Percentiles rank a stretch among this genome's conserved stretches.
These are phyloP conservation scores for Drosophila trapezifrons DNA, from an alignment of 1,140 invertebrate species.

Conservation along the genomic window DNA sequence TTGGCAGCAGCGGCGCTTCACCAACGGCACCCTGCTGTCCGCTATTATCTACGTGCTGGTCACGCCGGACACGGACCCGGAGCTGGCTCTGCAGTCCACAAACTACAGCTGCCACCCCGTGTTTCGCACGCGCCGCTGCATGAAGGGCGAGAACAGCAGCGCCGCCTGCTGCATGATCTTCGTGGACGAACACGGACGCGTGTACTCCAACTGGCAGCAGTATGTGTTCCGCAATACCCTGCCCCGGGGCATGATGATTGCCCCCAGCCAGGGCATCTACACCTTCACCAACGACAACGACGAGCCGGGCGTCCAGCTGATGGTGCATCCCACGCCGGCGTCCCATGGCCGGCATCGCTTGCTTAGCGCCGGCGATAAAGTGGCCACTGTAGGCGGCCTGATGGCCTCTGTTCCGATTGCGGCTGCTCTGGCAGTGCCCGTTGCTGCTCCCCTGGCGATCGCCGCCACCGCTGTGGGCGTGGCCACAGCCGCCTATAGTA, in stretches of 20 bases:
- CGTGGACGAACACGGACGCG: slow-evolving; percentile 69
- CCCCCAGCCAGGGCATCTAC: slow-evolving; percentile 66
- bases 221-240: slow-evolving; percentile 65
- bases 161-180: slow-evolving; percentile 77
- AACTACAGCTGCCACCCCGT: slow-evolving; percentile 69
- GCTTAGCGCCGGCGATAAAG: slow-evolving; percentile 52
- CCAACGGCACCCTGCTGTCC: slow-evolving; percentile 69
- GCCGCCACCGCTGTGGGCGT: slow-evolving; percentile 59
- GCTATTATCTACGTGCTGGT: slow-evolving; percentile 78
- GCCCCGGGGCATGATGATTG: slow-evolving; percentile 70
- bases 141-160: slow-evolving; percentile 63
- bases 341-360: slow-evolving; percentile 29
- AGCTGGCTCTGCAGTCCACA: slow-evolving; percentile 56
- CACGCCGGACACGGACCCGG: slow-evolving; percentile 43
- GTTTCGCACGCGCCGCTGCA: slow-evolving; percentile 72
- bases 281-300: slow-evolving; percentile 44
- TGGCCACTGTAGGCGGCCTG: slow-evolving; percentile 59
- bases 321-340: slow-evolving; percentile 49
- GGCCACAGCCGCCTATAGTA: slow-evolving; percentile 56
- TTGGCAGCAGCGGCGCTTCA: slow-evolving; percentile 70
- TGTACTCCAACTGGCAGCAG: slow-evolving; percentile 70
- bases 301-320: slow-evolving; percentile 40
- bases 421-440: slow-evolving; percentile 59
- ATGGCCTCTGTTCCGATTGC: slow-evolving; percentile 63
- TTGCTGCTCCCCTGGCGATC: slow-evolving; percentile 52